These are phyloP conservation scores for Aplysia californica DNA, from an alignment of 1,140 invertebrate species.

Conservation along the genomic window DNA sequence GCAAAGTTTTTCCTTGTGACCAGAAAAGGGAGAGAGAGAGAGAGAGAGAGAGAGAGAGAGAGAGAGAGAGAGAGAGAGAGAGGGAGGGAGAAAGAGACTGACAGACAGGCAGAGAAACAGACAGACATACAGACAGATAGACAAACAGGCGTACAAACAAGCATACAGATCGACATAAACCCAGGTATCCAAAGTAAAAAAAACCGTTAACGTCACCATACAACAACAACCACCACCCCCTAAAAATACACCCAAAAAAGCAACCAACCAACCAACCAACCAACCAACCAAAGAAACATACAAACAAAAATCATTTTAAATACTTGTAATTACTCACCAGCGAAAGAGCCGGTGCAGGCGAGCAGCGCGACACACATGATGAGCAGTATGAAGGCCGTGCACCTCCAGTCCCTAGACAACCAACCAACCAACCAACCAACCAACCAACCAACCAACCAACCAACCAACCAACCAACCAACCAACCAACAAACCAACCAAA, in stretches of 20 bases:
- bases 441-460: too few relatives aligned
- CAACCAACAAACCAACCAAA: too few relatives aligned
- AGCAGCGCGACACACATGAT: conserved; percentile 83
- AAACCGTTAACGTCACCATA: too few relatives aligned
- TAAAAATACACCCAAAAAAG: not conserved
- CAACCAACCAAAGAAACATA: too few relatives aligned
- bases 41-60: not conserved
- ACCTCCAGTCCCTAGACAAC: too few relatives aligned
- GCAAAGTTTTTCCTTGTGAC: too few relatives aligned
- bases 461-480: too few relatives aligned
- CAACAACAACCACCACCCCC: too few relatives aligned
- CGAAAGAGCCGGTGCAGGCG: conserved; percentile 86
- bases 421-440: too few relatives aligned
- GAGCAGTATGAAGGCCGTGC: conserved; percentile 87
- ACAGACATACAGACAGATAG: not conserved
- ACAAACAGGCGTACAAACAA: not conserved
- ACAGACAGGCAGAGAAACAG: not conserved
- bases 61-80: not conserved
- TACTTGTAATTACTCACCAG: too few relatives aligned
- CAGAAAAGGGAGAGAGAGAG: not conserved
- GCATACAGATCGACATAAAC: not conserved
- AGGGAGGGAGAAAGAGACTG: not conserved
- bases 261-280: not conserved
- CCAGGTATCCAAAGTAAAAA: too few relatives aligned
- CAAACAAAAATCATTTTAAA: too few relatives aligned